Conservation (phyloP, 64 coral and sea anemone species). For the Pocillopora verrucosa region DNA sequence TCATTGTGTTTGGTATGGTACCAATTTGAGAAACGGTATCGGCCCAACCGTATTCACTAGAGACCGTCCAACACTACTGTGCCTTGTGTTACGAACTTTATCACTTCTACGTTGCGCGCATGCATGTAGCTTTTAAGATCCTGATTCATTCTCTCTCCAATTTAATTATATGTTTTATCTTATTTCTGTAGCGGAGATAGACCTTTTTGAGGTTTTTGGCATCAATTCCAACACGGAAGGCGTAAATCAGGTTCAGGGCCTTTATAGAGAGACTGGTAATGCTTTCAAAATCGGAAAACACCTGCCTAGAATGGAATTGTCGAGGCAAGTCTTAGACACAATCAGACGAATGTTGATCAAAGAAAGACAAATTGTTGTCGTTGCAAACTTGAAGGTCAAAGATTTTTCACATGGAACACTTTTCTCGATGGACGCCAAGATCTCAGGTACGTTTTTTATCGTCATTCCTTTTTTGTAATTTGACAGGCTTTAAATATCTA, state of each 20-base stretch:
- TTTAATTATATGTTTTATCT: too few species aligned
- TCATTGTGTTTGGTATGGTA: too few species aligned
- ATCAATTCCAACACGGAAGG: slow-evolving; percentile 2
- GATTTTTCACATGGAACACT: slow-evolving; percentile 31
- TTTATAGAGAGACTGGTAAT: slow-evolving; percentile 30
- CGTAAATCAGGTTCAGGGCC: slow-evolving; percentile 1
- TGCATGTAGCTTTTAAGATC: too few species aligned
- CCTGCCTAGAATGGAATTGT: slow-evolving; percentile 10
- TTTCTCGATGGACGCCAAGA: slow-evolving; percentile 32
- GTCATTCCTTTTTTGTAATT: too few species aligned
- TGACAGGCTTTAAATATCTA: too few species aligned
- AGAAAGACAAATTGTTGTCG: slow-evolving; percentile 8
- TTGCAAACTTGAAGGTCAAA: slow-evolving; percentile 23
- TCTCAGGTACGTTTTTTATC: slow-evolving; percentile 14
- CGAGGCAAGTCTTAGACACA: not conserved
- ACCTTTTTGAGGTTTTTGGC: slow-evolving; percentile 37
- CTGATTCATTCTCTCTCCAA: too few species aligned
- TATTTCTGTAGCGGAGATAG: slow-evolving; percentile 27
- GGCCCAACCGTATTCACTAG: too few species aligned
- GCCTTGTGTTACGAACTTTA: too few species aligned
- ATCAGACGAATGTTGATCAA: not conserved
- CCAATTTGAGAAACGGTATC: too few species aligned
- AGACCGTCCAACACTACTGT: too few species aligned
- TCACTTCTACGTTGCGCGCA: too few species aligned
- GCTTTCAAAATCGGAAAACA: slow-evolving; percentile 32